Evolutionary conservation across 2,888 invertebrate genomes (phyloP).

Genomic region (Cryptus armator): DNA sequence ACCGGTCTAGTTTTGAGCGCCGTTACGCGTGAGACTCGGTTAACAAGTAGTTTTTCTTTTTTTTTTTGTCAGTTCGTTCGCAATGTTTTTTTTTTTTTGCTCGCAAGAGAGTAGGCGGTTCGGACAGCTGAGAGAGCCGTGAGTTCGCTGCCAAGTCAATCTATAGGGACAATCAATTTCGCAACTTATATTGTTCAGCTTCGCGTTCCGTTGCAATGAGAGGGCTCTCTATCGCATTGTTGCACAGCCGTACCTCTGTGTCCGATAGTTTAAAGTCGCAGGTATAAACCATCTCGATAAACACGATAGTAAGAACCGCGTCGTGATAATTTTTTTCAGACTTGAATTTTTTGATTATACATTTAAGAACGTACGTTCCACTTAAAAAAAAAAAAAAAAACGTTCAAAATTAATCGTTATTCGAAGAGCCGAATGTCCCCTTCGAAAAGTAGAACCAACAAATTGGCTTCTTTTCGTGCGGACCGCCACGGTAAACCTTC

Average conservation of each 20-base stretch:
- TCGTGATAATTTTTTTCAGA: neutral
- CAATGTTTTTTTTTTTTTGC: slow-evolving; percentile 10
- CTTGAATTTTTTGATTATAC: neutral
- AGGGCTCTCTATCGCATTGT: slow-evolving; percentile 36
- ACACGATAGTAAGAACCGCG: neutral
- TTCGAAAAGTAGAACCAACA: too few species aligned
- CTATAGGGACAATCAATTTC: slow-evolving; percentile 56
- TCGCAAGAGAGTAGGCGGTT: slow-evolving; percentile 25
- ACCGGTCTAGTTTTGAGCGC: slow-evolving; percentile 60
- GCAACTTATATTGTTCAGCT: slow-evolving; percentile 60
- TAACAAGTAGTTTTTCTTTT: slow-evolving; percentile 4
- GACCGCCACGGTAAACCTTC: slow-evolving; percentile 46
- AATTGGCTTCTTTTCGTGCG: too few species aligned
- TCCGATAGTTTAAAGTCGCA: slow-evolving; percentile 12
- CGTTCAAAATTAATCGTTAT: neutral
- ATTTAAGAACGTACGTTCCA: neutral
- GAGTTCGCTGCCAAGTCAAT: slow-evolving; percentile 42
- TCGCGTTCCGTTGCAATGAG: slow-evolving; percentile 45
- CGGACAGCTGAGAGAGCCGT: slow-evolving; percentile 15
- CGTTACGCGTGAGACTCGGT: slow-evolving; percentile 41
- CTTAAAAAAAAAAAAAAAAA: neutral
- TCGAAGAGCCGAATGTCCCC: neutral
- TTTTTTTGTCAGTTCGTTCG: slow-evolving; percentile 21
- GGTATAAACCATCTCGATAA: slow-evolving; percentile 1
- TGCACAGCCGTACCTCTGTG: slow-evolving; percentile 26